phyloP scores from a whole-genome alignment of 2,888 invertebrate species.

The Eristalis pertinax region DNA sequence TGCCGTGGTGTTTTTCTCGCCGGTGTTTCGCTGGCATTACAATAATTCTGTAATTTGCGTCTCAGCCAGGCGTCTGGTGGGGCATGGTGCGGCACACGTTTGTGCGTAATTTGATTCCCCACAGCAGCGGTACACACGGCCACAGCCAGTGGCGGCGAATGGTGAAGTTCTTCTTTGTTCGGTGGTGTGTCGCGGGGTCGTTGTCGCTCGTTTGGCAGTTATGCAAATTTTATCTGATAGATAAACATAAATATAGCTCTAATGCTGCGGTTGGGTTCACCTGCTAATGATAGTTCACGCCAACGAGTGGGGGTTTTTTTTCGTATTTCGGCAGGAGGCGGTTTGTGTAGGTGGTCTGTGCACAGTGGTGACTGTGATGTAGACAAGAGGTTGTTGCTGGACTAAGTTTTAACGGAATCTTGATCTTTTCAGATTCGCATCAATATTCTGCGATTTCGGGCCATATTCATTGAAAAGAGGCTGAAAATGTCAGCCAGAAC shows the following conservation, averaged over 20 bases:
- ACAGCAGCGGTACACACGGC: not conserved
- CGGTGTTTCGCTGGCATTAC: conserved; percentile 36
- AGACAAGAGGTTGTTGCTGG: not conserved
- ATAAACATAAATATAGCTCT: conserved; percentile 33
- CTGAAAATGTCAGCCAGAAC: too few species aligned
- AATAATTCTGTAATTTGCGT: conserved; percentile 59
- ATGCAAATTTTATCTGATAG: conserved; percentile 51
- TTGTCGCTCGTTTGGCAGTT: conserved; percentile 30
- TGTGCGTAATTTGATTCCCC: conserved; percentile 26
- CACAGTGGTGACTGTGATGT: not conserved
- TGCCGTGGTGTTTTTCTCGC: conserved; percentile 25
- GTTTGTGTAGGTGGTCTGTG: not conserved
- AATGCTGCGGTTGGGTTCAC: conserved; percentile 31
- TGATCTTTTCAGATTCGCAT: too few species aligned
- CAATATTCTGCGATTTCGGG: too few species aligned
- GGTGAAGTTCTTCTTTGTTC: not conserved
- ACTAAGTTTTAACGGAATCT: not conserved
- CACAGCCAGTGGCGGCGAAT: not conserved
- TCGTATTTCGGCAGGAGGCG: conserved; percentile 10
- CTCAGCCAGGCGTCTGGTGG: conserved; percentile 12
- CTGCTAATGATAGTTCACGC: conserved; percentile 33
- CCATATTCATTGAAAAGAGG: not conserved
- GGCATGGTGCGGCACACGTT: conserved; percentile 40
- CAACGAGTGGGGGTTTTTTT: conserved; percentile 12
- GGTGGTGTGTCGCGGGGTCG: not conserved